phyloP scores from a whole-genome alignment of 2,888 invertebrate genomes.

The Apodemia hepburni region DNA sequence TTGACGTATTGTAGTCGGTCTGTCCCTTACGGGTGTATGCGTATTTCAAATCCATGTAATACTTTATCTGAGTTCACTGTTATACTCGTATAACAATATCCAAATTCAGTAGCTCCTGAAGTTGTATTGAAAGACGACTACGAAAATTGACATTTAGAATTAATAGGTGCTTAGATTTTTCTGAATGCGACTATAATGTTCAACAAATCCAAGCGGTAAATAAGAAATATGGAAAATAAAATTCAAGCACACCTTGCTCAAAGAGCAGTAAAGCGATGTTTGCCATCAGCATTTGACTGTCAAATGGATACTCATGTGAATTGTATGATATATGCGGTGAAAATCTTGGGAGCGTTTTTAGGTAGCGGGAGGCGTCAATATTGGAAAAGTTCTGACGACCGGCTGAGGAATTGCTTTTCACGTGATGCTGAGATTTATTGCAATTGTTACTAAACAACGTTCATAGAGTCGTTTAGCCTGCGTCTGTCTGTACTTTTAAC shows the following conservation, averaged over 20 bases:
- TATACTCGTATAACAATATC: too few species aligned
- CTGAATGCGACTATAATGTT: too few species aligned
- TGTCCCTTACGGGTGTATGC: too few species aligned
- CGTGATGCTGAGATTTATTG: constrained; percentile 73
- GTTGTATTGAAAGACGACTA: too few species aligned
- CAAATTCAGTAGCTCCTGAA: too few species aligned
- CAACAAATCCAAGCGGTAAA: not conserved
- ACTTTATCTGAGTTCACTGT: too few species aligned
- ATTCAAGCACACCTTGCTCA: constrained; percentile 20
- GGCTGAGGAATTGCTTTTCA: constrained; percentile 63
- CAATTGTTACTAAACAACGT: constrained; percentile 74
- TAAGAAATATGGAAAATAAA: constrained; percentile 2
- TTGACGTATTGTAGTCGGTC: too few species aligned
- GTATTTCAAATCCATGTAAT: too few species aligned
- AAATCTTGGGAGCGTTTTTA: constrained; percentile 37
- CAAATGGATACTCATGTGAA: constrained; percentile 58
- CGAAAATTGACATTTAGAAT: too few species aligned
- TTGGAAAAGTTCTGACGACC: constrained; percentile 59
- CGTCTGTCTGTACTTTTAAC: too few species aligned
- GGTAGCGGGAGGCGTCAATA: constrained; percentile 49
- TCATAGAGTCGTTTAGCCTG: constrained; percentile 75
- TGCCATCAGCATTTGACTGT: constrained; percentile 64
- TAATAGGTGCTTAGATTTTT: too few species aligned
- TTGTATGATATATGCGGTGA: constrained; percentile 30
- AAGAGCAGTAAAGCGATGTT: constrained; percentile 37